These are phyloP conservation scores for Nixonia krombeini DNA, from an alignment of 1,140 invertebrate species.

Conservation along the genomic window DNA sequence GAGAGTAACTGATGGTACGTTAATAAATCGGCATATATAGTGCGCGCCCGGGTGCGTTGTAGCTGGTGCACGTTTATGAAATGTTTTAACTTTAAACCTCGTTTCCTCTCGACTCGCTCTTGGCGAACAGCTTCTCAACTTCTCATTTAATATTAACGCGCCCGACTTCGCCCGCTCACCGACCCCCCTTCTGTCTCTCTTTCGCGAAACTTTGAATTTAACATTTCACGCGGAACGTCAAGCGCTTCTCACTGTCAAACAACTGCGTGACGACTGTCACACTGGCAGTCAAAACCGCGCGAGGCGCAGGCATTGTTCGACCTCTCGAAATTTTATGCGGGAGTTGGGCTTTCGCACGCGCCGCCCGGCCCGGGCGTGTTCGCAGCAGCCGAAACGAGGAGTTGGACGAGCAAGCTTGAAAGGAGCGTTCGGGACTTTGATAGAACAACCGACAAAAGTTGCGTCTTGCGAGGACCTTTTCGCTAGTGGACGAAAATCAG, in stretches of 20 bases:
- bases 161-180: not conserved
- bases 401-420: too few species aligned
- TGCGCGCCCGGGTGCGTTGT: not conserved
- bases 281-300: too few species aligned
- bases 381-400: too few species aligned
- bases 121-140: slow-evolving; percentile 8
- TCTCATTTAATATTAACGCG: slow-evolving; percentile 11
- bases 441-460: too few species aligned
- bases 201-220: slow-evolving; percentile 6
- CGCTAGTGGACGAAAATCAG: too few species aligned
- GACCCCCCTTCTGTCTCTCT: not conserved
- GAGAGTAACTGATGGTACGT: not conserved
- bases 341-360: too few species aligned
- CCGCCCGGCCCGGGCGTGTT: too few species aligned
- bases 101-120: slow-evolving; percentile 5
- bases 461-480: too few species aligned
- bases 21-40: not conserved
- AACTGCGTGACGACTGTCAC: slow-evolving; percentile 6
- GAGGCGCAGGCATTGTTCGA: not conserved
- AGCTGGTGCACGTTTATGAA: slow-evolving; percentile 1
- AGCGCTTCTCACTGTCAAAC: slow-evolving; percentile 1
- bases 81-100: slow-evolving; percentile 8
- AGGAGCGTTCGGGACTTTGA: too few species aligned
- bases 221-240: slow-evolving; percentile 3
- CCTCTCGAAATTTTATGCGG: too few species aligned